Evolutionary conservation across 2,888 invertebrate species (phyloP), one percentile per base, ranked within the genome.

Genomic region (Drosophila yooni): DNA sequence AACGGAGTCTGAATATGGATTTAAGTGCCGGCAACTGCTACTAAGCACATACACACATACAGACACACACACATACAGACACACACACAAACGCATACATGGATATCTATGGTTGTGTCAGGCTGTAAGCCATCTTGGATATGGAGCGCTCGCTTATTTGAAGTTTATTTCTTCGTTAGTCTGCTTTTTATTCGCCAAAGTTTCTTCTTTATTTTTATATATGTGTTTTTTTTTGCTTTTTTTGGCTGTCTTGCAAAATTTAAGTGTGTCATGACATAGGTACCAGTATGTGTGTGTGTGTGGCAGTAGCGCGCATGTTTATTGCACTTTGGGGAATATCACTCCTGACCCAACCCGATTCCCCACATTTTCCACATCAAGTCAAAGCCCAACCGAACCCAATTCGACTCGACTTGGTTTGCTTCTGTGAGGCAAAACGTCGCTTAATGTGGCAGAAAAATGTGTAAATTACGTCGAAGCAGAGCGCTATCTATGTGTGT

Each of bases 371-470:
- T 15, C 15, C 46, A 15, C 46, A 54, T 38, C 81, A 79, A 56
- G 63, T 54, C 74, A 74, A 29, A 29, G 18, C 56, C 29, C 40
- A 56, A 54, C 79, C 67, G 34, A 38, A 56, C 74, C 61, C 68
- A 64, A 70, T 68, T 62, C 51, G 60, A 54, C 54, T 54, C 61
- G 50, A 29, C 57, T 79, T 52, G 27, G 61, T 50, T 69, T 64
- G 53, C 50, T 66, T 67, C 65, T 69, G 66, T 52, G 53, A 59
- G 81, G 71, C 68, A 81, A 79, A 82, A 71, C 70, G 74, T 81
- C 83, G 87, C 89, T 89, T 88, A 88, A 88, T 88, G 89, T 88
- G 88, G 89, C 88, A 89, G 89, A 89, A 87, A 88, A 88, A 89
- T 87, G 85, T 89, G 87, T 87, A 87, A 89, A 88, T 88, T 89